Evolutionary conservation across 2,113 vertebrate species (phyloP).

Genomic region (Pandion haliaetus): DNA sequence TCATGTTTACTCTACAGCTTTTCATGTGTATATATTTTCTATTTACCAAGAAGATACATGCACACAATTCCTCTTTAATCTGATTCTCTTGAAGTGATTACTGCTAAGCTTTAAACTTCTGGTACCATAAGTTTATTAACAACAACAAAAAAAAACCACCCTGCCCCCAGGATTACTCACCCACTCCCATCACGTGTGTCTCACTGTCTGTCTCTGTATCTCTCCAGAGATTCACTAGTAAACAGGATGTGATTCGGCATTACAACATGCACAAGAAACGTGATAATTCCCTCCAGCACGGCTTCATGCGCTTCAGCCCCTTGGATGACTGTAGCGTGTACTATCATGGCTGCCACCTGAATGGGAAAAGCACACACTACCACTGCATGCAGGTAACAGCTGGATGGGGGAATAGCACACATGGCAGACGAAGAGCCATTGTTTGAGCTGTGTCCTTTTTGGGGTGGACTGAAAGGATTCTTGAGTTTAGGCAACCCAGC

Average conservation of each 20-base stretch:
- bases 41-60: background rate
- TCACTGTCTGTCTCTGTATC: conserved; percentile 39
- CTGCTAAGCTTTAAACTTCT: background rate
- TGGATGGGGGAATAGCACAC: background rate
- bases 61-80: background rate
- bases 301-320: conserved; percentile 99
- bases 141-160: background rate
- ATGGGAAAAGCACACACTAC: conserved; percentile 99
- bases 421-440: background rate
- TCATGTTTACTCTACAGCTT: background rate
- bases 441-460: background rate
- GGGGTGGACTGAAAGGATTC: background rate
- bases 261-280: conserved; percentile 99
- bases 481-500: background rate
- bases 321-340: conserved; percentile 98
- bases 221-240: conserved; percentile 97
- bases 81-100: background rate
- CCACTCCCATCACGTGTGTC: background rate
- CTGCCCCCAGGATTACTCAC: background rate
- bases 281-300: conserved; percentile 97
- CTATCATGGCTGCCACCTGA: conserved; percentile 98
- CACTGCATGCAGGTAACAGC: conserved; percentile 97
- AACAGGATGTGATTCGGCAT: conserved; percentile 98
- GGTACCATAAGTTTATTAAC: background rate
- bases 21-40: background rate